Percentiles rank a stretch among this genome's conserved stretches.
Evolutionary conservation across 2,888 invertebrate species (phyloP).

Genomic region (Ormyrus rosae): DNA sequence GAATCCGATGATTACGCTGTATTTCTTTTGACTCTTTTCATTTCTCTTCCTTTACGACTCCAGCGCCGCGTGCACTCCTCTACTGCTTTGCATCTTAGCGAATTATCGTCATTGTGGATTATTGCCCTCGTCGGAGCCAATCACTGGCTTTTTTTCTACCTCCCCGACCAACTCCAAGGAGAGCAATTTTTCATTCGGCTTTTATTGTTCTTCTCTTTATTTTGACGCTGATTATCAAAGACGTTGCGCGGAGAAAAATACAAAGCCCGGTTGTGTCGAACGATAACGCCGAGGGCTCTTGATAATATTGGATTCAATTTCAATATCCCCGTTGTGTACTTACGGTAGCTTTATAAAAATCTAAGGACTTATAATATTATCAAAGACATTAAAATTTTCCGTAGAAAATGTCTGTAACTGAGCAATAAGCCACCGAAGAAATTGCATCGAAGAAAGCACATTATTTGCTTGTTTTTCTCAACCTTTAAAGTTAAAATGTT

Average conservation of each 20-base stretch:
- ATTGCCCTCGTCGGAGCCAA: conserved; percentile 34
- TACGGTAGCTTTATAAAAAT: too few species aligned
- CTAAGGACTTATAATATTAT: too few species aligned
- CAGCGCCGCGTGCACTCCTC: background rate
- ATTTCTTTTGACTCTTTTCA: conserved; percentile 30
- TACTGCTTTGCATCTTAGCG: conserved; percentile 37
- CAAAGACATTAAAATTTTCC: too few species aligned
- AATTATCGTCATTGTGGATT: conserved; percentile 38
- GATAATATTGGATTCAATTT: conserved; percentile 4
- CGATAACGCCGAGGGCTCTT: background rate
- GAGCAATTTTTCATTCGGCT: background rate
- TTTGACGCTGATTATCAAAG: conserved; percentile 33
- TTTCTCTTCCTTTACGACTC: background rate
- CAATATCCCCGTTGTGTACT: background rate
- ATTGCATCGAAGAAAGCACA: too few species aligned
- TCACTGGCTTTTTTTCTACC: conserved; percentile 14
- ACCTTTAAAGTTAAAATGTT: too few species aligned
- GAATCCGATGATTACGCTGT: conserved; percentile 36
- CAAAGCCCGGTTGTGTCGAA: background rate
- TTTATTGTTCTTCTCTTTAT: conserved; percentile 9
- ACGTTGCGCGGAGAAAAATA: background rate
- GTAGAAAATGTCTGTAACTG: too few species aligned
- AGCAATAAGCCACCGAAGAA: too few species aligned
- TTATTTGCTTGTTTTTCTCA: too few species aligned
- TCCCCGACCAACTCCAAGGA: too few species aligned